A percentile compares a stretch with the other conserved stretches of the same genome.
phyloP scores from a whole-genome alignment of 2,888 invertebrate species.

The Malacosoma neustria region DNA sequence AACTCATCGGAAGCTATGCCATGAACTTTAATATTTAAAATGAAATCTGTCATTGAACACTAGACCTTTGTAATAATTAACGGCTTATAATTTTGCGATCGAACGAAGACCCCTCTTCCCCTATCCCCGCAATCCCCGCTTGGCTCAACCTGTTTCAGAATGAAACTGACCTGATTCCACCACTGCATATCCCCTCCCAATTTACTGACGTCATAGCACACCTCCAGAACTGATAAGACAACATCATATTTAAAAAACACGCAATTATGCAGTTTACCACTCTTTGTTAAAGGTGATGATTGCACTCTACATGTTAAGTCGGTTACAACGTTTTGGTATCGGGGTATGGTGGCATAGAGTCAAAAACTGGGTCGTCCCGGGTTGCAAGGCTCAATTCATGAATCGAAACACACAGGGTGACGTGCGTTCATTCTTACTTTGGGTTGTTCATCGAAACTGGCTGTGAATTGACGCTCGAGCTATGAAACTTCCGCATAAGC shows the following conservation, averaged over 20 bases:
- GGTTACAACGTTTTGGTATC: slow-evolving; percentile 26
- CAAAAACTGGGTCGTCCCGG: slow-evolving; percentile 80
- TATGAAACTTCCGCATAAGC: no score
- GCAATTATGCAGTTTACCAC: slow-evolving; percentile 14
- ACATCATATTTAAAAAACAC: slow-evolving; percentile 25
- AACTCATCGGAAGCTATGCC: no score
- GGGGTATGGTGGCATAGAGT: slow-evolving; percentile 35
- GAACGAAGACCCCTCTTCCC: slow-evolving; percentile 24
- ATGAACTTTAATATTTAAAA: no score
- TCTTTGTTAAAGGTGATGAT: slow-evolving; percentile 16
- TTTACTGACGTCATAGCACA: slow-evolving; percentile 73
- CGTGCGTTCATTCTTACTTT: slow-evolving; percentile 61
- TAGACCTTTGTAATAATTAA: slow-evolving; percentile 30
- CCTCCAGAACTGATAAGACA: slow-evolving; percentile 27
- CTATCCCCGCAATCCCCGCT: slow-evolving; percentile 28
- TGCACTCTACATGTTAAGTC: slow-evolving; percentile 8
- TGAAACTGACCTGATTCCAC: slow-evolving; percentile 78
- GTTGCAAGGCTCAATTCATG: slow-evolving; percentile 78
- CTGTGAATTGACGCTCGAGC: slow-evolving; percentile 31
- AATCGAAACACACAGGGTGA: slow-evolving; percentile 64
- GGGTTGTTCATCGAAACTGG: slow-evolving; percentile 45
- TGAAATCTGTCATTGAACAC: slow-evolving; percentile 7
- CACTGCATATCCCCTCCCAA: slow-evolving; percentile 60
- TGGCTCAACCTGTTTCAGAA: slow-evolving; percentile 74
- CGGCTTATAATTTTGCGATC: slow-evolving; percentile 38